A percentile compares a stretch with the other conserved stretches of the same genome.
These are phyloP conservation scores for Saturnia pavonia DNA, from an alignment of 2,888 invertebrate species.

Conservation along the genomic window DNA sequence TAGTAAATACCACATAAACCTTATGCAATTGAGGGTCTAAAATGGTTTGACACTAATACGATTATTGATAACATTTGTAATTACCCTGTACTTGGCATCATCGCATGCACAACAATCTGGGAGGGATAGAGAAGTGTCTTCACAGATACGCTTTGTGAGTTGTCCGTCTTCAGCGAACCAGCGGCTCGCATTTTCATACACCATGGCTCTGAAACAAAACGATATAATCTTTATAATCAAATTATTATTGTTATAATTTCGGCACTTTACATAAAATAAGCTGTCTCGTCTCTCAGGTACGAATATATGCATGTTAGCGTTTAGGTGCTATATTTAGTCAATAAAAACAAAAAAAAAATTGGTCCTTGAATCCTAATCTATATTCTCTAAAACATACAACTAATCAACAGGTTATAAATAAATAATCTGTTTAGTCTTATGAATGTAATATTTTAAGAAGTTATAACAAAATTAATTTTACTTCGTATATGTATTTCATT, in stretches of 20 bases:
- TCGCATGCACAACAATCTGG: slow-evolving; percentile 95
- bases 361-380: no score
- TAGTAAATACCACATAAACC: not conserved
- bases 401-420: no score
- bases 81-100: slow-evolving; percentile 95
- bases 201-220: slow-evolving; percentile 86
- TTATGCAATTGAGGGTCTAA: not conserved
- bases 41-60: no score
- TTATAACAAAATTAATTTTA: no score
- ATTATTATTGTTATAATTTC: not conserved
- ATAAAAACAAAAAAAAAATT: no score
- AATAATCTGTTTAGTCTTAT: no score
- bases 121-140: slow-evolving; percentile 83
- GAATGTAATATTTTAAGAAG: no score
- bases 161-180: slow-evolving; percentile 96
- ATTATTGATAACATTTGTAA: not conserved
- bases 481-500: no score
- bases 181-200: slow-evolving; percentile 88
- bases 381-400: no score
- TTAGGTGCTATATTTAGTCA: no score
- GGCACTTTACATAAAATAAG: not conserved
- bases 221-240: not conserved
- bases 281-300: not conserved
- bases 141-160: slow-evolving; percentile 90
- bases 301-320: no score